Evolutionary conservation across 2,113 vertebrate genomes (phyloP).

Genomic region (Colius striatus): DNA sequence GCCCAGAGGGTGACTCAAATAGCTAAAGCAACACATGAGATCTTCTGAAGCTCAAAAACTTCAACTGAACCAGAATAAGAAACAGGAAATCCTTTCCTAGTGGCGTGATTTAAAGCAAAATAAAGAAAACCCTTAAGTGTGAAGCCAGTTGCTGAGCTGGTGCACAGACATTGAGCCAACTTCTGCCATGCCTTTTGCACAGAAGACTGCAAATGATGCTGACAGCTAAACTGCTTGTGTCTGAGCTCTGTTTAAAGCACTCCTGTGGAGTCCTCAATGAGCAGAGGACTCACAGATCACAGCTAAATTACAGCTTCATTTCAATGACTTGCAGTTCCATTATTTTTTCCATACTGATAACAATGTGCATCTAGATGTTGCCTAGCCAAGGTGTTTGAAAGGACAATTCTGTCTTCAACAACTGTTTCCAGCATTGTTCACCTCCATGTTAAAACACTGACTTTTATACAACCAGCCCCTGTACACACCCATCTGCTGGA

Average conservation of each 20-base stretch:
- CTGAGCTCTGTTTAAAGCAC: not conserved
- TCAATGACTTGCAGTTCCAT: not conserved
- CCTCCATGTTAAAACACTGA: not conserved
- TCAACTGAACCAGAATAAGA: not conserved
- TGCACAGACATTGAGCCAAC: not conserved
- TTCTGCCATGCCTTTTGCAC: not conserved
- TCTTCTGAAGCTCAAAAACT: not conserved
- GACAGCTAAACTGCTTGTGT: not conserved
- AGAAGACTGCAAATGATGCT: not conserved
- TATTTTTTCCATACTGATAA: not conserved
- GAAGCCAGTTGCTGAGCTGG: not conserved
- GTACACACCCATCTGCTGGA: not conserved
- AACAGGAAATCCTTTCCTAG: not conserved
- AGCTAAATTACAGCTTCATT: not conserved
- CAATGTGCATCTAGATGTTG: fast-evolving
- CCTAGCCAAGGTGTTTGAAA: not conserved
- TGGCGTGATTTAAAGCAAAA: not conserved
- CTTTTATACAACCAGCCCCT: not conserved
- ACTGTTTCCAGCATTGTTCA: not conserved
- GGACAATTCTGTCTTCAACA: not conserved
- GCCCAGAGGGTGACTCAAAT: not conserved
- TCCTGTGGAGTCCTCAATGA: not conserved
- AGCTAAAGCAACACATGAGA: not conserved
- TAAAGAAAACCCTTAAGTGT: not conserved
- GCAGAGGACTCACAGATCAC: not conserved